Percentiles rank a stretch among this genome's conserved stretches.
These are phyloP conservation scores for Pipra filicauda DNA, from an alignment of 2,113 vertebrate species.

Conservation along the genomic window DNA sequence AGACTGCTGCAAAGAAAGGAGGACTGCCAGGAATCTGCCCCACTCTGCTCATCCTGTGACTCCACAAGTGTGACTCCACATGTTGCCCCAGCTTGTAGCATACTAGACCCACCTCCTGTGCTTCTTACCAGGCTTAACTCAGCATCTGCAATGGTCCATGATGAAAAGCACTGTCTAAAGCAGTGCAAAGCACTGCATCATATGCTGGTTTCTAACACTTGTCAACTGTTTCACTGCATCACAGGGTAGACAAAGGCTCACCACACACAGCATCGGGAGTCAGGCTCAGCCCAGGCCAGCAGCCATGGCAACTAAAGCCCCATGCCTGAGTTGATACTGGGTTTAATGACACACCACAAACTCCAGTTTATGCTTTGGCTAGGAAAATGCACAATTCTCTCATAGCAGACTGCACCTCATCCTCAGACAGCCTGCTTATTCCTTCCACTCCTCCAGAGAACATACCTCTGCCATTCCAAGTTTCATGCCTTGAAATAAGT, in stretches of 20 bases:
- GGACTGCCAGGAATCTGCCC: neutral
- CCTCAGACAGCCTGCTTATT: neutral
- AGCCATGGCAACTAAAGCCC: neutral
- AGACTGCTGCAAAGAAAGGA: neutral
- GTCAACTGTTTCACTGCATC: neutral
- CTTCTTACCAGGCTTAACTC: neutral
- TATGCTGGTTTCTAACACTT: neutral
- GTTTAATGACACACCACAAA: neutral
- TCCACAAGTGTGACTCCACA: neutral
- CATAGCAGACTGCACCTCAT: neutral
- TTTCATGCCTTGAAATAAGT: neutral
- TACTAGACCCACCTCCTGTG: neutral
- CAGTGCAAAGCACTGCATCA: neutral
- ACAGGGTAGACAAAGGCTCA: neutral
- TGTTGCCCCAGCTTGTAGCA: neutral
- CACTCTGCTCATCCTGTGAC: neutral
- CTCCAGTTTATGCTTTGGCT: neutral
- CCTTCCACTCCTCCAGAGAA: neutral
- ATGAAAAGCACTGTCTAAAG: neutral
- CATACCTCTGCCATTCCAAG: neutral
- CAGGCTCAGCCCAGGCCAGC: neutral
- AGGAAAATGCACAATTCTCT: neutral
- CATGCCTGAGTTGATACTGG: accelerated
- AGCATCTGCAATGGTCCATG: neutral
- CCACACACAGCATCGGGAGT: accelerated